These are phyloP conservation scores for Hanleya hanleyi DNA, from an alignment of 2,888 invertebrate species.

Conservation along the genomic window DNA sequence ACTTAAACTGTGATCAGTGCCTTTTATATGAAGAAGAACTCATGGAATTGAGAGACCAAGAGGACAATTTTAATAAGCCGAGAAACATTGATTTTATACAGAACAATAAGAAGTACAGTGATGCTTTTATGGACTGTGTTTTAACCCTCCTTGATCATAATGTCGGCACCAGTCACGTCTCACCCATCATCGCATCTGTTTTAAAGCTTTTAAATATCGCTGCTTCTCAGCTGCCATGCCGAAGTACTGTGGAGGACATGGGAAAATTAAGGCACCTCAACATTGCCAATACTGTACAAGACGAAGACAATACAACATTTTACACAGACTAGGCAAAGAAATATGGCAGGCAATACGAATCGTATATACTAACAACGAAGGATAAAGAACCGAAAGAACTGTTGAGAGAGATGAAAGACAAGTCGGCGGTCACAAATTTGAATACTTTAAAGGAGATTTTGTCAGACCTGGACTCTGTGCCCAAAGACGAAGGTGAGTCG, in stretches of 20 bases:
- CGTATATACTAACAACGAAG: neutral
- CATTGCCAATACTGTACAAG: neutral
- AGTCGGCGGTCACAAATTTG: too few relatives aligned
- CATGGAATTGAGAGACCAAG: too few relatives aligned
- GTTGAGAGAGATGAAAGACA: too few relatives aligned
- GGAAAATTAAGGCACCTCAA: too few relatives aligned
- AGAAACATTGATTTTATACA: too few relatives aligned
- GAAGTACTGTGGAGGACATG: neutral
- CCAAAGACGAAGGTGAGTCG: neutral
- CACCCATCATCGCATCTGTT: too few relatives aligned
- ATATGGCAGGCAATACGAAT: neutral
- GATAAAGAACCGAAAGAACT: neutral
- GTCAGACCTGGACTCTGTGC: neutral
- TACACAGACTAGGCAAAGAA: neutral
- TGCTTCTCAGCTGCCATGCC: neutral
- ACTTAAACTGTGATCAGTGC: too few relatives aligned
- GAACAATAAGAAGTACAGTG: too few relatives aligned
- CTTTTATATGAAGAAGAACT: too few relatives aligned
- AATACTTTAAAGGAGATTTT: too few relatives aligned
- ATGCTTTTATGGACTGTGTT: too few relatives aligned
- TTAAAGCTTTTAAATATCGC: neutral
- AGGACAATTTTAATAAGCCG: too few relatives aligned
- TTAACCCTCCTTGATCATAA: neutral
- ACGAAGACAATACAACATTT: neutral
- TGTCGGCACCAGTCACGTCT: neutral